These are phyloP conservation scores for Lutjanus erythropterus DNA, from an alignment of 2,113 vertebrate species.

Conservation along the genomic window DNA sequence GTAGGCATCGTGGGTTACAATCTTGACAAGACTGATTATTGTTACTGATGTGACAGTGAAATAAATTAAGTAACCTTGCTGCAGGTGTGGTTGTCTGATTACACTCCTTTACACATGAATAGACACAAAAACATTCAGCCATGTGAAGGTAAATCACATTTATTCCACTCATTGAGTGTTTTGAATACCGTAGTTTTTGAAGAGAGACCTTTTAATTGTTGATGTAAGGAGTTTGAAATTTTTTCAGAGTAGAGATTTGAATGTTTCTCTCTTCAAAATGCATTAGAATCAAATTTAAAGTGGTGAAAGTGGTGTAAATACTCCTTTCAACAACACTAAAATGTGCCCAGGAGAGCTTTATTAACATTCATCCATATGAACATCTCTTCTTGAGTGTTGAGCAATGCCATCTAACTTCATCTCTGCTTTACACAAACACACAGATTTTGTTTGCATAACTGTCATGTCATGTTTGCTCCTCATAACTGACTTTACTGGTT, in stretches of 20 bases:
- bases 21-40: background rate
- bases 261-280: background rate
- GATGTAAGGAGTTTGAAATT: background rate
- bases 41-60: background rate
- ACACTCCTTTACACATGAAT: too few relatives aligned
- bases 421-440: slow-evolving; percentile 12
- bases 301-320: too few relatives aligned
- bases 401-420: background rate
- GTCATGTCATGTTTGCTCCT: slow-evolving; percentile 35
- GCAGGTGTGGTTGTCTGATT: too few relatives aligned
- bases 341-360: background rate
- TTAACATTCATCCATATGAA: background rate
- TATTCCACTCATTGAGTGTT: background rate
- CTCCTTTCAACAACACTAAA: background rate
- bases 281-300: background rate
- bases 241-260: background rate
- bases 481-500: slow-evolving; percentile 67
- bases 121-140: too few relatives aligned
- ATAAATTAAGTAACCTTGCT: background rate
- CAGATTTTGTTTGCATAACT: slow-evolving; percentile 17
- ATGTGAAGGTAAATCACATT: background rate
- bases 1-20: background rate
- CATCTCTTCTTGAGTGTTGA: too few relatives aligned
- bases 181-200: too few relatives aligned
- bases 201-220: too few relatives aligned